Base-by-base conservation (phyloP, 2,113 vertebrate genomes). In the Saiga tatarica region DNA sequence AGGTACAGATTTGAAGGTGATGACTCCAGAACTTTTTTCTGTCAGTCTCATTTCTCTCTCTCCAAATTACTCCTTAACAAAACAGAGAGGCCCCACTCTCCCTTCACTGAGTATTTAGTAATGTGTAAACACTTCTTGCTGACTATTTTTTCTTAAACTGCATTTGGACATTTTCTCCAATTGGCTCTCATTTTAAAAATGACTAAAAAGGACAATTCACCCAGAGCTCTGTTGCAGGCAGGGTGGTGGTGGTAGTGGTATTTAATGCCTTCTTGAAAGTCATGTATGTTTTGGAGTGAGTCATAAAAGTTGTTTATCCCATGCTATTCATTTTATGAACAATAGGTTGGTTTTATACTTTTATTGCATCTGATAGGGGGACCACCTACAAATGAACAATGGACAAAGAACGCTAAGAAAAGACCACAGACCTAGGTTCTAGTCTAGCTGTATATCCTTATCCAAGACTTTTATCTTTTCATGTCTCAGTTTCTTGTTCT, bases 171-270 rank as follows among this genome's bases (percentile, higher is more conserved):
- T 36, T 95, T 89, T 85, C 36, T 23, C n/a, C 14, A 95, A 30
- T 79, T 94, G 87, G 25, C 55, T 94, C 67, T 97, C 92, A 89
- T 83, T 94, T 94, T 50, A 67, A 96, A 93, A 60, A 64, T 91
- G n/a, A 78, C 96, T 97, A 67, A 59, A 88, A 52, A 30, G 89
- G 90, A 88, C 26, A 86, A 2, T 95, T 95, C 52, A 95, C 36
- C 50, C n/a, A 47, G 47, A 50, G 71, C 71, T 13, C 60, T 94
- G 7, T 67, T 67, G 50, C 21, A 25, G 81, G 81, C 50, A 9
- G 21, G 8, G 30, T 82, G 47, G 79, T 82, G 47, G 81, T 55
- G 81, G 33, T 55, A n/a, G 19, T n/a, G 33, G 21, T 83, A 53
- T 55, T 83, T 83, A 67, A 71, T 92, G 47, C 15, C 33, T 96